phyloP scores from a whole-genome alignment of 2,113 vertebrate species.

The Mustela nigripes region DNA sequence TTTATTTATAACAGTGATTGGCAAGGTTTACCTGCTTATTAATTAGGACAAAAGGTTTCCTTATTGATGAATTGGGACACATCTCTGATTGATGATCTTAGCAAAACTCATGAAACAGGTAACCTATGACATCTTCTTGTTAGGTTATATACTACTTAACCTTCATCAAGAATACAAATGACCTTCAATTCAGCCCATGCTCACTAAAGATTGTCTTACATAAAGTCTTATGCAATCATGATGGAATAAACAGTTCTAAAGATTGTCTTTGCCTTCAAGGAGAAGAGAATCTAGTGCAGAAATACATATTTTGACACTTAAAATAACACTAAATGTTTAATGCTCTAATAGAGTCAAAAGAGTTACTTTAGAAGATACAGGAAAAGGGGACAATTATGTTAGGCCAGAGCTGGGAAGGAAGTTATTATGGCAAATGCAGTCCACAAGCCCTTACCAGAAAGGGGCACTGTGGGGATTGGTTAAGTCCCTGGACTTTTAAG shows the following conservation, averaged over 20 bases:
- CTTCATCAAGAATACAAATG: neutral
- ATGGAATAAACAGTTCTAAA: neutral
- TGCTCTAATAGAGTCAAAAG: neutral
- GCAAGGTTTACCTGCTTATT: neutral
- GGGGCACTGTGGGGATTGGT: fast-evolving
- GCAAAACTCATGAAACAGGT: neutral
- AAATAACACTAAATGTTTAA: neutral
- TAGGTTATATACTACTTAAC: neutral
- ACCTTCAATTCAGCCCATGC: neutral
- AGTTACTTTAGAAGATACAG: neutral
- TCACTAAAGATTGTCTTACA: neutral
- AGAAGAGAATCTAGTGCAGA: neutral
- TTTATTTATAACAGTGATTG: neutral
- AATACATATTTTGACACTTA: neutral
- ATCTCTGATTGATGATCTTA: neutral
- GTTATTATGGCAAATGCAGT: neutral
- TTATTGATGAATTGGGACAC: neutral
- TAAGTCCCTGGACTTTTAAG: neutral
- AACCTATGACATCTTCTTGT: neutral
- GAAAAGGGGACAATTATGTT: neutral
- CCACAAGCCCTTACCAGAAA: neutral
- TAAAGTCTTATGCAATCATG: neutral
- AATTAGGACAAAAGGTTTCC: neutral
- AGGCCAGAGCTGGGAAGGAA: neutral
- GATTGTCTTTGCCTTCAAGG: neutral